These are phyloP conservation scores for Fistularia commersonii DNA, from an alignment of 2,797 vertebrate genomes.

Conservation along the genomic window DNA sequence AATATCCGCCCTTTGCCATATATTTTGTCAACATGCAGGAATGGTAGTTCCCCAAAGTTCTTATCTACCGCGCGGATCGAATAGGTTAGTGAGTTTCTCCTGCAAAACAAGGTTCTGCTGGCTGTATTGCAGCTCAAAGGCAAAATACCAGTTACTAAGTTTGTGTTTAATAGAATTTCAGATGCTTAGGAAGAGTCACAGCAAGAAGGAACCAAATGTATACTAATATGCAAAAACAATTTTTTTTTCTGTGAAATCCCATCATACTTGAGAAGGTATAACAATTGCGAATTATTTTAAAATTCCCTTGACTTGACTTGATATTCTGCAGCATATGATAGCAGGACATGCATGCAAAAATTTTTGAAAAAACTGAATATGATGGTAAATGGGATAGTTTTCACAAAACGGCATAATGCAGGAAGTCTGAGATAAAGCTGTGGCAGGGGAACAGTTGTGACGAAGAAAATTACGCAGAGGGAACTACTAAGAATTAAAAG, in stretches of 20 bases:
- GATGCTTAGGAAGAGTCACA: constrained; percentile 16
- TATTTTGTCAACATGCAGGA: no score
- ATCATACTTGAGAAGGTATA: no score
- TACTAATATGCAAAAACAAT: constrained; percentile 23
- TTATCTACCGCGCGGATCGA: no score
- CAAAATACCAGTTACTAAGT: constrained; percentile 51
- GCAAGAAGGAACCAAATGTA: constrained; percentile 12
- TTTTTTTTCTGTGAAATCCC: no score
- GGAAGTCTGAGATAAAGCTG: constrained; percentile 19
- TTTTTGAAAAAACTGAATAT: constrained; percentile 4
- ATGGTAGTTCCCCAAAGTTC: no score
- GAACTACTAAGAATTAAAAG: constrained; percentile 61
- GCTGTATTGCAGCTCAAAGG: constrained; percentile 46
- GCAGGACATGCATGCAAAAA: neutral
- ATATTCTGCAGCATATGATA: no score
- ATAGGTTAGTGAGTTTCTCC: constrained; percentile 49
- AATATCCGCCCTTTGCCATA: constrained; percentile 31
- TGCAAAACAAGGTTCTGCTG: constrained; percentile 34
- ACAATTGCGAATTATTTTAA: no score
- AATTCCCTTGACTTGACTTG: constrained; percentile 25
- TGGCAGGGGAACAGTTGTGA: constrained; percentile 37
- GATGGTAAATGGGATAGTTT: constrained; percentile 45
- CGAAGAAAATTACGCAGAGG: constrained; percentile 53
- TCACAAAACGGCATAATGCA: constrained; percentile 33
- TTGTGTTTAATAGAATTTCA: constrained; percentile 66